A percentile compares a stretch with the other conserved stretches of the same genome.
Evolutionary conservation across 2,888 invertebrate species (phyloP).

Genomic region (Cosmia pyralina): DNA sequence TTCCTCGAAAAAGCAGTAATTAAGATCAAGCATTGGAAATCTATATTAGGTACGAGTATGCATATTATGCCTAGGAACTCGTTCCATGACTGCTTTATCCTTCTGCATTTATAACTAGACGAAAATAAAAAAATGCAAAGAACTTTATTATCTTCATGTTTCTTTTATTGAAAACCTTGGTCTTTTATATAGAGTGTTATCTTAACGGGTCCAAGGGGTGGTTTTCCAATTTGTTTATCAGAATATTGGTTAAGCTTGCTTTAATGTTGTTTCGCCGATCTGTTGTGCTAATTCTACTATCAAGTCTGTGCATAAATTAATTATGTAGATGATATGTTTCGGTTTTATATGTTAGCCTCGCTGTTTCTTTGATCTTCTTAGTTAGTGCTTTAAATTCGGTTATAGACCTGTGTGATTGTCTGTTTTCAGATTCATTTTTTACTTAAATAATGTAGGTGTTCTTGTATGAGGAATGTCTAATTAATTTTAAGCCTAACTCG

Average conservation of each 20-base stretch:
- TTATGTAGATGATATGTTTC: neutral
- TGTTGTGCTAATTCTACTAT: neutral
- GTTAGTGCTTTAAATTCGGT: neutral
- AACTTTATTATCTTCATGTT: constrained; percentile 1
- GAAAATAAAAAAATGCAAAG: constrained; percentile 6
- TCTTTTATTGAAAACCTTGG: constrained; percentile 33
- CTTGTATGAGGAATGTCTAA: neutral
- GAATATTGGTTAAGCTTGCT: neutral
- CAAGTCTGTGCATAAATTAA: neutral
- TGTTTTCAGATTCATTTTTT: neutral
- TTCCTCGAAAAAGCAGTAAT: constrained; percentile 77
- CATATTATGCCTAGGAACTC: constrained; percentile 71
- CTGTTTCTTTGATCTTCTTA: neutral
- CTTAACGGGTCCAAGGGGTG: constrained; percentile 26
- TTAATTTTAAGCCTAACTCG: constrained; percentile 6
- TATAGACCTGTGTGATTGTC: neutral
- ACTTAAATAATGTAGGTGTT: neutral
- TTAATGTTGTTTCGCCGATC: neutral
- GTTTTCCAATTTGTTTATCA: constrained; percentile 21
- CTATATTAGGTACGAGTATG: constrained; percentile 69
- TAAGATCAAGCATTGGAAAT: constrained; percentile 79
- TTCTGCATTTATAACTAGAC: constrained; percentile 71
- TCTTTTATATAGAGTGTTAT: constrained; percentile 30
- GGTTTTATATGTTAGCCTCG: neutral
- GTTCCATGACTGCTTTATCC: constrained; percentile 60